Conservation (phyloP, 2,888 invertebrate genomes). For the Papilio protenor region DNA sequence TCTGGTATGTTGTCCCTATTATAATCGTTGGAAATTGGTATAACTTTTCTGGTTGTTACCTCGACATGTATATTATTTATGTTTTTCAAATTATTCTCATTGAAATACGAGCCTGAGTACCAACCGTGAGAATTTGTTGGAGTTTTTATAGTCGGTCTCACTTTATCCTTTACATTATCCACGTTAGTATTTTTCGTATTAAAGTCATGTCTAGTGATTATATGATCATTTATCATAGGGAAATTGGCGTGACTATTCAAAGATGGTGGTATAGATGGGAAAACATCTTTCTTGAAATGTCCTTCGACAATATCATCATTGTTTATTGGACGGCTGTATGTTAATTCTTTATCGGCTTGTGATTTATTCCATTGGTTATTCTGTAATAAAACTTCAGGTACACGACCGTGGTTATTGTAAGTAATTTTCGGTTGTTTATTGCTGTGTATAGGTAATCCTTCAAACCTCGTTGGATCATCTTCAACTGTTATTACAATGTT, state of each 20-base stretch:
- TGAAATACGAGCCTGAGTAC: conserved; percentile 71
- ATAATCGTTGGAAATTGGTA: conserved; percentile 70
- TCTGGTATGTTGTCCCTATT: conserved; percentile 63
- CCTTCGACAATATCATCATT: conserved; percentile 29
- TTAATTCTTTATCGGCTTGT: conserved; percentile 48
- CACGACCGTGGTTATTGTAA: conserved; percentile 56
- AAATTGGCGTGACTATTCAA: conserved; percentile 80
- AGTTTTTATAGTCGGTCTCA: conserved; percentile 69
- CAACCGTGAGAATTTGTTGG: conserved; percentile 79
- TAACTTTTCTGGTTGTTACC: conserved; percentile 72
- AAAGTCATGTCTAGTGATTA: conserved; percentile 37
- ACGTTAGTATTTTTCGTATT: conserved; percentile 51
- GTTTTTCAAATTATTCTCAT: conserved; percentile 64
- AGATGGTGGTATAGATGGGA: conserved; percentile 56
- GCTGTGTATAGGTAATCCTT: conserved; percentile 64
- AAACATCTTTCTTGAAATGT: conserved; percentile 48
- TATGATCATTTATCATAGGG: conserved; percentile 72
- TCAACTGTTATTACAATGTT: conserved; percentile 80
- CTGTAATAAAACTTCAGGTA: conserved; percentile 56
- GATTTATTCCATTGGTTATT: conserved; percentile 76
- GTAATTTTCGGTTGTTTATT: conserved; percentile 58
- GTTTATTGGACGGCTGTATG: conserved; percentile 5
- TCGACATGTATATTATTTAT: conserved; percentile 72
- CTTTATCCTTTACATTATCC: conserved; percentile 55
- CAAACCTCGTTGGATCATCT: conserved; percentile 67